phyloP scores from a whole-genome alignment of 1,140 invertebrate species.

The Melitaea cinxia region DNA sequence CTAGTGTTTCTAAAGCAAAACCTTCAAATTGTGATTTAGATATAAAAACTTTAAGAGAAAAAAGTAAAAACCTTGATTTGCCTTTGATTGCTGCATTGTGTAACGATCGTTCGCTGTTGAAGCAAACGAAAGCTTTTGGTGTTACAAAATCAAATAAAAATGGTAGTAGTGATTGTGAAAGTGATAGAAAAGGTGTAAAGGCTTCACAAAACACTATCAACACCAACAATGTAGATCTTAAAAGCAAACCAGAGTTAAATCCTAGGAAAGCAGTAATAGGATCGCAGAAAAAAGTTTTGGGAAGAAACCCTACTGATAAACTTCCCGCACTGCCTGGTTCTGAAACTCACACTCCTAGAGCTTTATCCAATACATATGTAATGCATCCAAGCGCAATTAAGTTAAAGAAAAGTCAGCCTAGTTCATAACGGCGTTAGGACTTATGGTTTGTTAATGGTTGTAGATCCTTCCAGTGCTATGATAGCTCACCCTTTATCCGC shows the following conservation, averaged over 20 bases:
- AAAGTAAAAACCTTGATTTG: constrained; percentile 93
- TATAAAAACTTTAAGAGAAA: constrained; percentile 90
- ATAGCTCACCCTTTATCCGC: constrained; percentile 46
- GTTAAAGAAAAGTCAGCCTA: constrained; percentile 70
- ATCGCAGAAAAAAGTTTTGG: constrained; percentile 67
- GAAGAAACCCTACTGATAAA: constrained; percentile 75
- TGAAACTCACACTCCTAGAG: constrained; percentile 70
- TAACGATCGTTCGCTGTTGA: constrained; percentile 92
- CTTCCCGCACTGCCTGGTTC: constrained; percentile 69
- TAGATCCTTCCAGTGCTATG: constrained; percentile 79
- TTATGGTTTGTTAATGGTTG: constrained; percentile 40
- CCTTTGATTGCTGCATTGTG: constrained; percentile 94
- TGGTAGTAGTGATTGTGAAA: constrained; percentile 72
- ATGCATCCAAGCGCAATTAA: constrained; percentile 73
- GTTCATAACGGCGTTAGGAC: constrained; percentile 43
- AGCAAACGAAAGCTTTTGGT: constrained; percentile 92
- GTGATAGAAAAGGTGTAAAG: constrained; percentile 69
- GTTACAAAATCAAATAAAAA: constrained; percentile 85
- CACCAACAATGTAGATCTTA: constrained; percentile 74
- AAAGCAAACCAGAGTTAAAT: constrained; percentile 68
- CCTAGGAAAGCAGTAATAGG: constrained; percentile 54
- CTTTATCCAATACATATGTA: constrained; percentile 76
- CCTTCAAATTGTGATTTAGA: constrained; percentile 84
- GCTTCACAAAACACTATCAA: constrained; percentile 70
- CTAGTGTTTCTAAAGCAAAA: constrained; percentile 56